Evolutionary conservation across 2,113 vertebrate genomes (phyloP).

Genomic region (Rhea pennata): DNA sequence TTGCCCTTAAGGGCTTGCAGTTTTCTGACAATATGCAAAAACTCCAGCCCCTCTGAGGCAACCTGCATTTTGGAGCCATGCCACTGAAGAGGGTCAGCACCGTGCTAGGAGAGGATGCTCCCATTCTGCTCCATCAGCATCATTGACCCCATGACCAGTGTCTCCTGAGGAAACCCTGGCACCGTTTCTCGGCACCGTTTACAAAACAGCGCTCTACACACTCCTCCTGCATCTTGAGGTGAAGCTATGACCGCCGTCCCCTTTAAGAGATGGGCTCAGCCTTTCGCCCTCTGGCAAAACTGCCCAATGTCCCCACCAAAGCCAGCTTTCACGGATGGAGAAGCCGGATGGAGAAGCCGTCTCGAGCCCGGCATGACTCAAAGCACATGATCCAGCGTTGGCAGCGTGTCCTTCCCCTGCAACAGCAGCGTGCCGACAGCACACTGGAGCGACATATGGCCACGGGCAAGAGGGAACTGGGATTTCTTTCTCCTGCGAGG

Average conservation of each 20-base stretch:
- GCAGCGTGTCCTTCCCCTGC: conserved; percentile 49
- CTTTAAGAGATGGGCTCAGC: conserved; percentile 6
- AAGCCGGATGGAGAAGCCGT: conserved; percentile 25
- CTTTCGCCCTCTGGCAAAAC: background rate
- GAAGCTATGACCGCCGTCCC: background rate
- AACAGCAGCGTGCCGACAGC: conserved; percentile 5
- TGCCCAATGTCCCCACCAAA: background rate
- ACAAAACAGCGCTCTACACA: background rate
- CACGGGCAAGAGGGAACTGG: background rate
- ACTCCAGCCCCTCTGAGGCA: background rate
- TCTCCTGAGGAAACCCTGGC: background rate
- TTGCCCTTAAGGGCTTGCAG: background rate
- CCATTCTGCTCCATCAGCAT: background rate
- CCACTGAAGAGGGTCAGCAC: background rate
- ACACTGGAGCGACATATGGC: conserved; percentile 30
- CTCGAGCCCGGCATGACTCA: conserved; percentile 42
- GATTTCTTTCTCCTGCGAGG: background rate
- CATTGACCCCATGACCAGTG: accelerated
- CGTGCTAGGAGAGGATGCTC: background rate
- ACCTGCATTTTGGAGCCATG: background rate
- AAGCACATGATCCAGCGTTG: conserved; percentile 36
- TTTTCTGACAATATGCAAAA: background rate
- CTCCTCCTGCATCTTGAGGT: background rate
- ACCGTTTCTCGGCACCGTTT: background rate
- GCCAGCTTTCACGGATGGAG: conserved; percentile 28